A percentile compares a stretch with the other conserved stretches of the same genome.
Evolutionary conservation across 2,113 vertebrate genomes (phyloP).

Genomic region (Xyliphius kryptos): DNA sequence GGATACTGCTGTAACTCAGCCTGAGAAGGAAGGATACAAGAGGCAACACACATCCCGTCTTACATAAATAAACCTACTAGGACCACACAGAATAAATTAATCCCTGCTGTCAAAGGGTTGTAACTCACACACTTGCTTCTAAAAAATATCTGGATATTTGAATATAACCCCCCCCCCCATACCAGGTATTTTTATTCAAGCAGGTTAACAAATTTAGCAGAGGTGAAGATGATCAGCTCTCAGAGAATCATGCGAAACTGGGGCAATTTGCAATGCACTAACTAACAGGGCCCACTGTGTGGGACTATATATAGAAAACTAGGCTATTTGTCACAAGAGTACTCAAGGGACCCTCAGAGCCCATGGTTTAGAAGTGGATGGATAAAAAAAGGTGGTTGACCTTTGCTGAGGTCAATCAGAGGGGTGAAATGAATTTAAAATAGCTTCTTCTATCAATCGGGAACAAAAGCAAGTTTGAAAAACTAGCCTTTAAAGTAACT

Average conservation of each 20-base stretch:
- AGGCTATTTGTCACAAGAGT: slow-evolving; percentile 44
- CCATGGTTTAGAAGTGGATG: slow-evolving; percentile 27
- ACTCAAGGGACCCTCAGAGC: slow-evolving; percentile 39
- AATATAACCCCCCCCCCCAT: too few species aligned
- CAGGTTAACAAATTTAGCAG: too few species aligned
- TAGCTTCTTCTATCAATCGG: background rate
- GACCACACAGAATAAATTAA: slow-evolving; percentile 17
- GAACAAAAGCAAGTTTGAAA: too few species aligned
- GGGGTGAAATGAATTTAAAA: slow-evolving; percentile 38
- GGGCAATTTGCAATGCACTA: slow-evolving; percentile 13
- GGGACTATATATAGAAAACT: slow-evolving; percentile 46
- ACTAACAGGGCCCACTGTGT: slow-evolving; percentile 24
- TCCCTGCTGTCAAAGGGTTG: background rate
- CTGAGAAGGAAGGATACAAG: background rate
- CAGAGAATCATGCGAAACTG: slow-evolving; percentile 30
- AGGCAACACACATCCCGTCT: slow-evolving; percentile 11
- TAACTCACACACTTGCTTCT: too few species aligned
- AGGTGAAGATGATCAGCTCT: slow-evolving; percentile 11
- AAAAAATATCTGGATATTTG: background rate
- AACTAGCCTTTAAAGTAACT: too few species aligned
- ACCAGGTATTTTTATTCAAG: too few species aligned
- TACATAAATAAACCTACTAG: background rate
- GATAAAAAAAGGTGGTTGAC: slow-evolving; percentile 23
- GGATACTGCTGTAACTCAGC: background rate
- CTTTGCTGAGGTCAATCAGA: slow-evolving; percentile 39